Base-by-base conservation (phyloP, 2,797 vertebrate genomes). In the Macrochelys suwanniensis region DNA sequence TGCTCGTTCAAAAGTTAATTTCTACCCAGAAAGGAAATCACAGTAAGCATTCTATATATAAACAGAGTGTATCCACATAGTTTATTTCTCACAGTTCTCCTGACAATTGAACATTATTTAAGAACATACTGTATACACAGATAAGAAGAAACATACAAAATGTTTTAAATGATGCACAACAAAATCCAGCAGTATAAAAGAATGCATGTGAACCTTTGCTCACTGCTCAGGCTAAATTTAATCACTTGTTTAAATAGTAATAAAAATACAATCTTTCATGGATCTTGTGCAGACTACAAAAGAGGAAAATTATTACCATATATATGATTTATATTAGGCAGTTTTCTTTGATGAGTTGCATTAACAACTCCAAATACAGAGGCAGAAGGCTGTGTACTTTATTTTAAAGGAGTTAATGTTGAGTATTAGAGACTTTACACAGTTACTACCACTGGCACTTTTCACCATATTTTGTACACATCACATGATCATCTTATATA, bases 211-310 rank as follows among this genome's bases (percentile, higher is more conserved):
- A 98, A 98, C 98, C 98, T 98, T 98, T 97, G 98, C 97, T 98
- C 98, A 98, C 98, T 97, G 98, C 98, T 98, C 98, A 98, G 98
- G 98, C 98, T 98, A 98, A 99, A 98, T 99, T 99, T 97, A 98
- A 98, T 98, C 98, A 98, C 98, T 97, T 98, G 98, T 99, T 99
- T 99, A 99, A 99, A 99, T 99, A 99, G 99, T 99, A 99, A 99
- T 99, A 99, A 99, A 99, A 99, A 99, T 99, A 99, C 99, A 99
- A 99, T 99, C 99, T 99, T 99, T 99, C 98, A 98, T 99, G 99
- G 99, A 99, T 98, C 98, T 99, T 99, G 98, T 98, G 98, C 98
- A 98, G 98, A 99, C 98, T 99, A 99, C 98, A 98, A 98, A 99
- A 99, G 98, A 98, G 97, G 98, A 98, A 97, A 98, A 98, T 98